Percentiles rank a stretch among this genome's conserved stretches.
Evolutionary conservation across 2,113 vertebrate species (phyloP).

Genomic region (Vidua chalybeata): DNA sequence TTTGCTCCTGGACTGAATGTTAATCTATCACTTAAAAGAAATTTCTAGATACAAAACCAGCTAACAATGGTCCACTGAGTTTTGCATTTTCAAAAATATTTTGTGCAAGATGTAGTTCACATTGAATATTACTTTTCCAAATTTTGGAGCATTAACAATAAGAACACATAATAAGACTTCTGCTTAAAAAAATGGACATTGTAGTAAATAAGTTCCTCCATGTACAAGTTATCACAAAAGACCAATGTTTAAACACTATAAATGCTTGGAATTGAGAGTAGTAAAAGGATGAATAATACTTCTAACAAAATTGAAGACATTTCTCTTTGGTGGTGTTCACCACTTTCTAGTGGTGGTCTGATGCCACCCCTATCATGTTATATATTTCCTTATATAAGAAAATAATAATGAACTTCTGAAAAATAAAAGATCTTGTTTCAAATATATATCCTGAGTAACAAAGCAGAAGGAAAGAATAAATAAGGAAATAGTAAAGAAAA

Average conservation of each 20-base stretch:
- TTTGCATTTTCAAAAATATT: background rate
- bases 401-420: background rate
- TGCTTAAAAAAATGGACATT: background rate
- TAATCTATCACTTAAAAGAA: background rate
- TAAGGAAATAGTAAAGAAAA: background rate
- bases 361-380: background rate
- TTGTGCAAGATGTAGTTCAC: background rate
- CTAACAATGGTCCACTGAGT: background rate
- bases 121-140: background rate
- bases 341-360: background rate
- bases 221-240: background rate
- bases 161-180: background rate
- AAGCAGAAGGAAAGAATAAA: background rate
- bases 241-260: background rate
- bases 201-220: background rate
- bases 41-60: background rate
- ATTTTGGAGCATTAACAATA: background rate
- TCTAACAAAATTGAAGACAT: background rate
- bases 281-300: background rate
- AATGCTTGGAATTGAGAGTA: background rate
- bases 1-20: background rate
- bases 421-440: background rate
- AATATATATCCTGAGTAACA: background rate
- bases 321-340: background rate
- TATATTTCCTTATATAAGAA: background rate